phyloP scores from a whole-genome alignment of 2,888 invertebrate genomes.

The Tetranychus piercei region DNA sequence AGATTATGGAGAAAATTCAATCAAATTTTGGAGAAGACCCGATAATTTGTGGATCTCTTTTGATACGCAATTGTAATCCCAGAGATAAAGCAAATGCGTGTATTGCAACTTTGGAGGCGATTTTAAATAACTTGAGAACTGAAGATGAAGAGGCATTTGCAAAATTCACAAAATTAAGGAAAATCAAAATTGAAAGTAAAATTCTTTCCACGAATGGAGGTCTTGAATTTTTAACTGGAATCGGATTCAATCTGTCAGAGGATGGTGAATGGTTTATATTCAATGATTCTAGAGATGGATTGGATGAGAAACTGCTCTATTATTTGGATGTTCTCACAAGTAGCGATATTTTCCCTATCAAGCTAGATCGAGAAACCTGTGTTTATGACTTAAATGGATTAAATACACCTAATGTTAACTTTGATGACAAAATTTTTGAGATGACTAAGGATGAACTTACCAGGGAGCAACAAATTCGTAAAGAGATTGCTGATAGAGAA shows the following conservation, averaged over 20 bases:
- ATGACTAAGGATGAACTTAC: constrained; percentile 64
- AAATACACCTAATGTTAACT: background rate
- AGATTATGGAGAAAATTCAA: constrained; percentile 14
- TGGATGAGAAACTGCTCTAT: constrained; percentile 21
- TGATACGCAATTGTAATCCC: constrained; percentile 68
- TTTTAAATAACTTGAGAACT: constrained; percentile 62
- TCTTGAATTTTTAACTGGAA: constrained; percentile 51
- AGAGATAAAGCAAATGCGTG: constrained; percentile 32
- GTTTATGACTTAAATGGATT: constrained; percentile 34
- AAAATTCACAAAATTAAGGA: constrained; percentile 34
- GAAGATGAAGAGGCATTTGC: constrained; percentile 14
- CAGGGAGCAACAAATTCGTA: constrained; percentile 43
- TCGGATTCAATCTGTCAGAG: constrained; percentile 59
- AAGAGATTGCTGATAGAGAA: background rate
- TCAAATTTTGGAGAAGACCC: constrained; percentile 51
- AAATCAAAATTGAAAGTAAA: constrained; percentile 68
- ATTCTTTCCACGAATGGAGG: constrained; percentile 59
- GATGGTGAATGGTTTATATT: constrained; percentile 53
- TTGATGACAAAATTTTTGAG: constrained; percentile 53
- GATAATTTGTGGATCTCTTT: constrained; percentile 66
- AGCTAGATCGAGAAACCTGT: constrained; percentile 62
- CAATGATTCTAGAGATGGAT: constrained; percentile 38
- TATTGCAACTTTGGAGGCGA: constrained; percentile 65
- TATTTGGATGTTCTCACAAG: constrained; percentile 55
- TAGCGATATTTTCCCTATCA: constrained; percentile 60